Percentiles rank a stretch among this genome's conserved stretches.
Conservation (phyloP, 2,797 vertebrate species). For the Anabas testudineus region DNA sequence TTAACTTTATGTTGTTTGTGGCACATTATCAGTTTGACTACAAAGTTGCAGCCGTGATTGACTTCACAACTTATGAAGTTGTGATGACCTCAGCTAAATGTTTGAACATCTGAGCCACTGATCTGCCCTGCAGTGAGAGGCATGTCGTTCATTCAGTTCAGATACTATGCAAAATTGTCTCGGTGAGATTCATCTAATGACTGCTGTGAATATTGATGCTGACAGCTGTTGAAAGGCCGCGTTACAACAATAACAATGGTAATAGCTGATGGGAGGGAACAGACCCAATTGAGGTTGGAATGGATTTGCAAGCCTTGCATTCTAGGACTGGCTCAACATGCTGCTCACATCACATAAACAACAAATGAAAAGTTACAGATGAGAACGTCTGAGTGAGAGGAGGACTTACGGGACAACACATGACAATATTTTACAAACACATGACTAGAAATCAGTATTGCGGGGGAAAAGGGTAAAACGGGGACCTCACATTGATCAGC, state of each 20-base stretch:
- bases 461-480: not conserved
- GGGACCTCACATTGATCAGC: slow-evolving; percentile 13
- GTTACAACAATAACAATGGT: slow-evolving; percentile 52
- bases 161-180: slow-evolving; percentile 51
- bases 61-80: no score
- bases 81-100: slow-evolving; percentile 39
- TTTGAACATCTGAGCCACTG: slow-evolving; percentile 28
- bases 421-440: not conserved
- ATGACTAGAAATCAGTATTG: not conserved
- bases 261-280: slow-evolving; percentile 43
- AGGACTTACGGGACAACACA: not conserved
- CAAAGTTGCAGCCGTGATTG: slow-evolving; percentile 32
- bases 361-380: not conserved
- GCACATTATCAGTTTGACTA: slow-evolving; percentile 26
- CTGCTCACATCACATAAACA: not conserved
- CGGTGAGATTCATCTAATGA: slow-evolving; percentile 52
- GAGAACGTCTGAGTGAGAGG: not conserved
- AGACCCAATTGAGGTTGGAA: slow-evolving; percentile 41
- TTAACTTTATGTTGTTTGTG: slow-evolving; percentile 2
- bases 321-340: slow-evolving; percentile 2
- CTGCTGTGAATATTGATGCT: slow-evolving; percentile 56
- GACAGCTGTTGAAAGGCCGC: slow-evolving; percentile 58
- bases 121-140: slow-evolving; percentile 25
- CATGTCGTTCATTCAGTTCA: slow-evolving; percentile 28
- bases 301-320: slow-evolving; percentile 20